Conservation (phyloP, 2,113 vertebrate species). For the Pseudorasbora parva region DNA sequence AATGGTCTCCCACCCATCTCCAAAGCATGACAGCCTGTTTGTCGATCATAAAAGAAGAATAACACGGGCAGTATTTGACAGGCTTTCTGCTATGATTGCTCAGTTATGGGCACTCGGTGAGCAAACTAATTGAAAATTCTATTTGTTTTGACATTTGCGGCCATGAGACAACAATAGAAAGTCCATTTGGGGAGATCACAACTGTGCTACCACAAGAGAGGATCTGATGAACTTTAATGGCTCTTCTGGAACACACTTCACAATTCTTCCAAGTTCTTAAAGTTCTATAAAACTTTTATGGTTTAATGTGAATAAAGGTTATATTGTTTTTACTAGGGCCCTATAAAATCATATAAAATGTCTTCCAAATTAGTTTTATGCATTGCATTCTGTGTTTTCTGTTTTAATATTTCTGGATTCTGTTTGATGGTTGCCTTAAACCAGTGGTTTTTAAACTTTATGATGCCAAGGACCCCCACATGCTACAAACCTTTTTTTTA, state of each 20-base stretch:
- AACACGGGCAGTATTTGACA: conserved; percentile 13
- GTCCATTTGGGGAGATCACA: conserved; percentile 18
- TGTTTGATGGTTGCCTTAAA: too few relatives aligned
- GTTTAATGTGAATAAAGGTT: conserved; percentile 5
- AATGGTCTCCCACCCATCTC: conserved; percentile 7
- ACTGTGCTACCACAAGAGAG: conserved; percentile 5
- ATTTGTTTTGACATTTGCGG: conserved; percentile 48
- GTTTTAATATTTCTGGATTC: background rate
- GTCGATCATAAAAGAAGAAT: conserved; percentile 42
- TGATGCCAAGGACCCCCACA: too few relatives aligned
- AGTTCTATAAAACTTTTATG: conserved; percentile 23
- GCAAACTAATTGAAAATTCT: conserved; percentile 41
- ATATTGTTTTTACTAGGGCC: background rate
- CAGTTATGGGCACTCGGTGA: conserved; percentile 12
- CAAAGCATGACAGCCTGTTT: conserved; percentile 33
- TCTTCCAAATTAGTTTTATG: background rate
- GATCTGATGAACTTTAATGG: conserved; percentile 34
- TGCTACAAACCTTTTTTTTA: too few relatives aligned
- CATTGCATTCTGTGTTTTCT: too few relatives aligned
- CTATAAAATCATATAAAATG: background rate
- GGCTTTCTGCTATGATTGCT: conserved; percentile 13
- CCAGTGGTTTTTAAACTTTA: too few relatives aligned
- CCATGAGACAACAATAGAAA: conserved; percentile 17
- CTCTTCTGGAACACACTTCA: conserved; percentile 6
- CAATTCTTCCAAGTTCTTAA: background rate